These are phyloP conservation scores for Falco novaeseelandiae DNA, from an alignment of 2,797 vertebrate genomes.

Conservation along the genomic window DNA sequence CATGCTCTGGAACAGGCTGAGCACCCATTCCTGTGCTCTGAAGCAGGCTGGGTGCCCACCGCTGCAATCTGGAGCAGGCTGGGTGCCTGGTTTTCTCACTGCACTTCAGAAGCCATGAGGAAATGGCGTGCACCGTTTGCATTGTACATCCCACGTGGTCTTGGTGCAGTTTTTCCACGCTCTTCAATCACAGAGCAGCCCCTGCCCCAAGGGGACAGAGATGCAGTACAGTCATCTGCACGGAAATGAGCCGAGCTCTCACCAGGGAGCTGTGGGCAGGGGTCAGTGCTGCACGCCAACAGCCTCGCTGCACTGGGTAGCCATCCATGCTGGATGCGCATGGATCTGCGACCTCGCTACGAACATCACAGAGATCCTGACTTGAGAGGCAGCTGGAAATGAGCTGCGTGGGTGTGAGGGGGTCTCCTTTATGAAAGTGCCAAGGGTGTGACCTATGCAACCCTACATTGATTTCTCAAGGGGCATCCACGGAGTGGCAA, in stretches of 20 bases:
- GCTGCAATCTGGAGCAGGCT: background rate
- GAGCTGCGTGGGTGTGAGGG: background rate
- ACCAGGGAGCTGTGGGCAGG: background rate
- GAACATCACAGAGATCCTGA: accelerated
- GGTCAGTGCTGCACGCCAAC: background rate
- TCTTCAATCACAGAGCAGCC: too few relatives aligned
- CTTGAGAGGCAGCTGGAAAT: background rate
- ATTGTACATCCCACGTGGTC: accelerated
- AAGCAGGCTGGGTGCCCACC: too few relatives aligned
- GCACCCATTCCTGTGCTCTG: background rate
- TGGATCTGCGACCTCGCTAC: background rate
- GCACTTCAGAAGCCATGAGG: accelerated
- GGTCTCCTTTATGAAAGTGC: background rate
- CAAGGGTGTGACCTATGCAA: background rate
- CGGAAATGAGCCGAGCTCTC: background rate
- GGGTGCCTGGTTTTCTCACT: background rate
- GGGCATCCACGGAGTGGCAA: too few relatives aligned
- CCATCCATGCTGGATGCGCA: background rate
- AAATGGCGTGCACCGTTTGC: accelerated
- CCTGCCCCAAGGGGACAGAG: background rate
- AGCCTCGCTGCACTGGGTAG: accelerated
- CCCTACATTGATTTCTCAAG: background rate
- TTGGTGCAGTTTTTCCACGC: background rate
- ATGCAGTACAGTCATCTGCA: background rate
- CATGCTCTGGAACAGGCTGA: background rate